Conservation (phyloP, 1,140 invertebrate species). For the Helicoverpa armigera region DNA sequence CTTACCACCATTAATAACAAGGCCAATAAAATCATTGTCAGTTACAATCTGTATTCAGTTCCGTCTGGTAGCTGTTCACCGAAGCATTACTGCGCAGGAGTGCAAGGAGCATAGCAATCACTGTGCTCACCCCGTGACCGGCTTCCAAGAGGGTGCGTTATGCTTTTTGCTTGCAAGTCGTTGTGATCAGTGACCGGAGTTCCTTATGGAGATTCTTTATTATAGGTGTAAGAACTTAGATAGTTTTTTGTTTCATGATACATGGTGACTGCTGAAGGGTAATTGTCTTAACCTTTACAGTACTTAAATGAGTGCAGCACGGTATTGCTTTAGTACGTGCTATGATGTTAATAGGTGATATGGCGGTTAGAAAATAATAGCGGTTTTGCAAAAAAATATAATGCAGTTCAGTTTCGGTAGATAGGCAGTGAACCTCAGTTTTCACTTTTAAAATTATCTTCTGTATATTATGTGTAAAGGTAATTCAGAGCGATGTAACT, state of each 20-base stretch:
- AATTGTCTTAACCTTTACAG: constrained; percentile 3
- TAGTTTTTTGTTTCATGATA: constrained; percentile 1
- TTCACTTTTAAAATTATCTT: too few species aligned
- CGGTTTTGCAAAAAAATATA: too few species aligned
- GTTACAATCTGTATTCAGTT: constrained; percentile 31
- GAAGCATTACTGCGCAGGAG: constrained; percentile 42
- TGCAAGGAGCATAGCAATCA: constrained; percentile 54
- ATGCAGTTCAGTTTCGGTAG: too few species aligned
- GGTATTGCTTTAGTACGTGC: too few species aligned
- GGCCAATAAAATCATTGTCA: neutral
- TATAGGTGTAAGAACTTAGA: neutral
- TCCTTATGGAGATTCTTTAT: constrained; percentile 47
- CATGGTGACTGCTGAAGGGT: neutral
- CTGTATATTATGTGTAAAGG: too few species aligned
- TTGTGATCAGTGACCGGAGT: constrained; percentile 55
- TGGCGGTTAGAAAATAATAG: too few species aligned
- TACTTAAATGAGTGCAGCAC: neutral
- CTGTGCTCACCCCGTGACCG: constrained; percentile 59
- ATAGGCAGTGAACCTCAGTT: too few species aligned
- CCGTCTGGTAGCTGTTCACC: constrained; percentile 44
- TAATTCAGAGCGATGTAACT: too few species aligned
- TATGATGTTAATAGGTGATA: too few species aligned
- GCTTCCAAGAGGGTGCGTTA: constrained; percentile 58
- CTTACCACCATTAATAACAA: neutral
- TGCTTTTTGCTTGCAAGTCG: constrained; percentile 52